These are phyloP conservation scores for Notarius quadriscutis DNA, from an alignment of 2,113 vertebrate genomes.

Conservation along the genomic window DNA sequence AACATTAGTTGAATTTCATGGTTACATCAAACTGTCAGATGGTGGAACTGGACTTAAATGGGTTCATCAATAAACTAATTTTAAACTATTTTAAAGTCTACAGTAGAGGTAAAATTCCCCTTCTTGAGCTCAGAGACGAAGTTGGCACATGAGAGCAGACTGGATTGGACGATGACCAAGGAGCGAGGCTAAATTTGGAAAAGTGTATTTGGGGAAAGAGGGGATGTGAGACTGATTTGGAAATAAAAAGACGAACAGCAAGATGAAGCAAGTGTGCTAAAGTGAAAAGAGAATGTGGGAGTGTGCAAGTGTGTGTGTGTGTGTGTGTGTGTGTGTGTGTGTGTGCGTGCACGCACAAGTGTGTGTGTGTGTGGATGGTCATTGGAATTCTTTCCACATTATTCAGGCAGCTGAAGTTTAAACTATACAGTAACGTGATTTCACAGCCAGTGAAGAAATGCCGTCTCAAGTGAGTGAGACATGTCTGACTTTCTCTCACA, in stretches of 20 bases:
- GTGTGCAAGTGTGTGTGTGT: too few species aligned
- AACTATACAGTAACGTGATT: neutral
- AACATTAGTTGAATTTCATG: too few species aligned
- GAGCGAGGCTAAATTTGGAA: constrained; percentile 28
- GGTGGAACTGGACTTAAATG: too few species aligned
- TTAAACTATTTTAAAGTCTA: neutral
- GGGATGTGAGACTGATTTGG: neutral
- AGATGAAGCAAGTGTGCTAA: neutral
- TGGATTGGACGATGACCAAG: constrained; percentile 35
- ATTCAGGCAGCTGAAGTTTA: constrained; percentile 2
- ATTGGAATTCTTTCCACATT: constrained; percentile 49
- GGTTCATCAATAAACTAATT: neutral
- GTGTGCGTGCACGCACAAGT: too few species aligned
- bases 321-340: too few species aligned
- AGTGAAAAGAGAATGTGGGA: neutral
- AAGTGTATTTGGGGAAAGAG: neutral
- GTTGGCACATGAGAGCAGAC: constrained; percentile 15
- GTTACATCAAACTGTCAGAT: too few species aligned
- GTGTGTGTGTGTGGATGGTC: too few species aligned
- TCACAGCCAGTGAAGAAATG: constrained; percentile 1
- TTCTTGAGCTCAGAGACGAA: neutral
- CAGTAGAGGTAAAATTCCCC: neutral
- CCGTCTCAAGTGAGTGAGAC: neutral
- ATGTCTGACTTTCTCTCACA: neutral
- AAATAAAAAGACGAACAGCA: neutral